A percentile compares a stretch with the other conserved stretches of the same genome.
phyloP scores from a whole-genome alignment of 2,888 invertebrate genomes.

The Glyphotaelius pellucidus region DNA sequence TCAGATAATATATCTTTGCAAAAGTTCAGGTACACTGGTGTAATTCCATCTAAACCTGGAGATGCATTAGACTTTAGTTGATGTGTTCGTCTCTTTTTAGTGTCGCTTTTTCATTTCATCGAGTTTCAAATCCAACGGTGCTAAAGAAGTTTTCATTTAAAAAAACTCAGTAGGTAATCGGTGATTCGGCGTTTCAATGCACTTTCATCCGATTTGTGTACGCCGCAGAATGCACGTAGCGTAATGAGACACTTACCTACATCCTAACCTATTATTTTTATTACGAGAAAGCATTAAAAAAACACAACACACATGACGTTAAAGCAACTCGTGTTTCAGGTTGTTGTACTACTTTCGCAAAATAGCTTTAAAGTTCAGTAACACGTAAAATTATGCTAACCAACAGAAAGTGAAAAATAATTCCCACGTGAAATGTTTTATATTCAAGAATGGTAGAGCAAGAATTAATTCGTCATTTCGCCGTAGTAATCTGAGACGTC shows the following conservation, averaged over 20 bases:
- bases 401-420: slow-evolving; percentile 2
- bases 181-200: too few relatives aligned
- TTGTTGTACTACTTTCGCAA: background rate
- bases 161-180: too few relatives aligned
- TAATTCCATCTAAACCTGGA: too few relatives aligned
- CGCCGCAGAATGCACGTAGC: background rate
- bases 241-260: background rate
- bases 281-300: background rate
- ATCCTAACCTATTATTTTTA: background rate
- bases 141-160: too few relatives aligned
- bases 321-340: background rate
- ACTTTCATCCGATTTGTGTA: background rate
- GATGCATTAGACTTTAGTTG: too few relatives aligned
- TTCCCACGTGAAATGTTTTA: slow-evolving; percentile 2
- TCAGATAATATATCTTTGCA: too few relatives aligned
- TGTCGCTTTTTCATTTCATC: too few relatives aligned
- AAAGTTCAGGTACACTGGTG: too few relatives aligned
- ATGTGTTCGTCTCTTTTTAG: too few relatives aligned
- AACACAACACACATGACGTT: background rate
- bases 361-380: background rate
- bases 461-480: slow-evolving; percentile 11
- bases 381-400: background rate
- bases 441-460: background rate
- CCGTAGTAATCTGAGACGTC: slow-evolving; percentile 4
- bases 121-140: too few relatives aligned